Conservation (phyloP, 2,888 invertebrate species). For the Imbricaverruca yamaguchii region DNA sequence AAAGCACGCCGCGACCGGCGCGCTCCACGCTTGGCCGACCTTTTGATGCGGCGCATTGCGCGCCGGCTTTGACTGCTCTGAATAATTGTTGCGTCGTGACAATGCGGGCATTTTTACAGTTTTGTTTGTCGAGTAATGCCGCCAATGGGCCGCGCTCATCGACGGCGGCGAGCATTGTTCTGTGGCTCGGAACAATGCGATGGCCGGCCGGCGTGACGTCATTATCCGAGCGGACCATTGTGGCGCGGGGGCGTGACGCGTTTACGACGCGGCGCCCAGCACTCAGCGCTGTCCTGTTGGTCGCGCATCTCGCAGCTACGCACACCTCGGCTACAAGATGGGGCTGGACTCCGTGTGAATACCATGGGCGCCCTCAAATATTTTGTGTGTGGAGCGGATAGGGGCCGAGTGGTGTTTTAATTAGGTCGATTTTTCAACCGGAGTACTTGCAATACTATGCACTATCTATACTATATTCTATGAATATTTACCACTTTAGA, state of each 20-base stretch:
- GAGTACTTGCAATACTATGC: no score
- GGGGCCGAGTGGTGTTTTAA: no score
- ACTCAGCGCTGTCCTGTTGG: neutral
- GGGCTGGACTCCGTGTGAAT: neutral
- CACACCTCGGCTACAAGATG: neutral
- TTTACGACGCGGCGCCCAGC: neutral
- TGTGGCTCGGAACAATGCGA: slow-evolving; percentile 11
- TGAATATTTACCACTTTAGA: no score
- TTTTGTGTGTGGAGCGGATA: no score
- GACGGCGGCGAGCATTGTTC: neutral
- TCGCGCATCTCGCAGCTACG: neutral
- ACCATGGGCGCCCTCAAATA: no score
- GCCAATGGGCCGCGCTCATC: neutral
- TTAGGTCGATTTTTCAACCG: no score
- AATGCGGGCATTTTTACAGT: slow-evolving; percentile 8
- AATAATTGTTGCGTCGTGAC: slow-evolving; percentile 14
- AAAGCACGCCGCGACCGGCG: neutral
- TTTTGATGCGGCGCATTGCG: neutral
- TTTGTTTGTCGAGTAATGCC: slow-evolving; percentile 6
- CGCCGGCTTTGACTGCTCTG: neutral
- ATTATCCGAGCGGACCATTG: slow-evolving; percentile 4
- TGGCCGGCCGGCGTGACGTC: neutral
- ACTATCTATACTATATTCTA: no score
- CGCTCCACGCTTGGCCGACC: neutral
- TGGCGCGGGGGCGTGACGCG: neutral